Percentiles rank a stretch among this genome's conserved stretches.
phyloP scores from a whole-genome alignment of 2,797 vertebrate genomes.

The Spea hammondii region DNA sequence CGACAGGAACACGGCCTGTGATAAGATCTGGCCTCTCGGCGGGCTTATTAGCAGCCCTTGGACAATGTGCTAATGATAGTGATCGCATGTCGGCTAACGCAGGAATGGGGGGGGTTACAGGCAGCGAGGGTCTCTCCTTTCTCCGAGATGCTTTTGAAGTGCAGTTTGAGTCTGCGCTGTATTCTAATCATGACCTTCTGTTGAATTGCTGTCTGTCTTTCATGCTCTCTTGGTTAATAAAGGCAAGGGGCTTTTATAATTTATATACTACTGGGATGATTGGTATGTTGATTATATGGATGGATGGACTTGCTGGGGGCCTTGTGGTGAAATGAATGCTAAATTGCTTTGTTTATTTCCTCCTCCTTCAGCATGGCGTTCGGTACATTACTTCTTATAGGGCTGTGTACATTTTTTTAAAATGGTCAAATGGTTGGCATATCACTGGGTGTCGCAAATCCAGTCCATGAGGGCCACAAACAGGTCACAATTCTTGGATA shows the following conservation, averaged over 20 bases:
- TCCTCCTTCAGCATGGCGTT: too few relatives aligned
- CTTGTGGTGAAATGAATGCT: constrained; percentile 18
- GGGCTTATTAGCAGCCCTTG: background rate
- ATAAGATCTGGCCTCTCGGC: background rate
- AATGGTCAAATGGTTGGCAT: too few relatives aligned
- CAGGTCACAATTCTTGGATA: too few relatives aligned
- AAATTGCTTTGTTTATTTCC: constrained; percentile 3
- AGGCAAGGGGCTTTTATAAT: constrained; percentile 21
- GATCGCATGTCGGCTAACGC: background rate
- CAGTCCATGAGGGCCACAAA: too few relatives aligned
- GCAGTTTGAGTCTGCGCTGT: too few relatives aligned
- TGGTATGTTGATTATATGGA: constrained; percentile 14
- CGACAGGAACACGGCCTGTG: background rate
- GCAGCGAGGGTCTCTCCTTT: background rate
- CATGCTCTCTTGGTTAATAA: background rate
- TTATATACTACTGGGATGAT: background rate
- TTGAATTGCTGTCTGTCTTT: background rate
- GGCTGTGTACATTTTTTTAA: too few relatives aligned
- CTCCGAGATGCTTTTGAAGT: too few relatives aligned
- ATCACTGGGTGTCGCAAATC: too few relatives aligned
- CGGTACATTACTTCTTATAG: too few relatives aligned
- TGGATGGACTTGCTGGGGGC: constrained; percentile 8
- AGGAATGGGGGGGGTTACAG: background rate
- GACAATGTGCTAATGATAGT: background rate
- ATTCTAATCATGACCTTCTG: constrained; percentile 6